phyloP scores from a whole-genome alignment of 2,888 invertebrate species.

The Clivina fossor region DNA sequence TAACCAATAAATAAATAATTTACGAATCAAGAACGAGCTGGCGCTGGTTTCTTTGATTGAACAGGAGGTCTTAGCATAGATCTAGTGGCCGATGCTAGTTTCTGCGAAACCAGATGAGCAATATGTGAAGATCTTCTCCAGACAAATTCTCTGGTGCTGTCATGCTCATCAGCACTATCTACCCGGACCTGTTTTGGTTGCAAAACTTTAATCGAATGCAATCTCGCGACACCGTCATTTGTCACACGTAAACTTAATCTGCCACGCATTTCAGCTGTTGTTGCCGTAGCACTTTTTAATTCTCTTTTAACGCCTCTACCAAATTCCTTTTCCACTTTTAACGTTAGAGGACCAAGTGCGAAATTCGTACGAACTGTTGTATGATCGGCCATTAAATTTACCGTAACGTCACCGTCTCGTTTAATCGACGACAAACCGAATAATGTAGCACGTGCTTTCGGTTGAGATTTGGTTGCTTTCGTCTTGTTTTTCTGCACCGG shows the following conservation, averaged over 20 bases:
- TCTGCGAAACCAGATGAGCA: conserved; percentile 80
- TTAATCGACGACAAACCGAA: conserved; percentile 78
- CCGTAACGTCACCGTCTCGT: conserved; percentile 77
- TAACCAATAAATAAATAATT: neutral
- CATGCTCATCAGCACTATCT: conserved; percentile 79
- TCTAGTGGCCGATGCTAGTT: conserved; percentile 65
- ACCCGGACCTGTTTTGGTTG: conserved; percentile 89
- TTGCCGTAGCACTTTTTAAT: conserved; percentile 82
- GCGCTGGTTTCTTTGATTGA: conserved; percentile 26
- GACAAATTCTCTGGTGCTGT: conserved; percentile 79
- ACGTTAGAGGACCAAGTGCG: conserved; percentile 73
- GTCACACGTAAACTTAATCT: conserved; percentile 75
- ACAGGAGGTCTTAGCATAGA: conserved; percentile 63
- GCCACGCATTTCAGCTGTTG: conserved; percentile 84
- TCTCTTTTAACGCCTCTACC: conserved; percentile 78
- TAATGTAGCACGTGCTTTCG: conserved; percentile 74
- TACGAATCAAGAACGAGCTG: neutral
- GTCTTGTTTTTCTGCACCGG: conserved; percentile 52
- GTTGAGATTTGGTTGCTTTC: conserved; percentile 56
- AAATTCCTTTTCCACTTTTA: conserved; percentile 80
- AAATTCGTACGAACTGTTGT: conserved; percentile 84
- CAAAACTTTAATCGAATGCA: conserved; percentile 81
- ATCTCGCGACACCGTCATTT: conserved; percentile 77
- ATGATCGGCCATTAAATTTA: conserved; percentile 76
- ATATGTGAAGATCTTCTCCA: conserved; percentile 84